Evolutionary conservation across 2,797 vertebrate genomes (phyloP).

Genomic region (Trichosurus vulpecula): DNA sequence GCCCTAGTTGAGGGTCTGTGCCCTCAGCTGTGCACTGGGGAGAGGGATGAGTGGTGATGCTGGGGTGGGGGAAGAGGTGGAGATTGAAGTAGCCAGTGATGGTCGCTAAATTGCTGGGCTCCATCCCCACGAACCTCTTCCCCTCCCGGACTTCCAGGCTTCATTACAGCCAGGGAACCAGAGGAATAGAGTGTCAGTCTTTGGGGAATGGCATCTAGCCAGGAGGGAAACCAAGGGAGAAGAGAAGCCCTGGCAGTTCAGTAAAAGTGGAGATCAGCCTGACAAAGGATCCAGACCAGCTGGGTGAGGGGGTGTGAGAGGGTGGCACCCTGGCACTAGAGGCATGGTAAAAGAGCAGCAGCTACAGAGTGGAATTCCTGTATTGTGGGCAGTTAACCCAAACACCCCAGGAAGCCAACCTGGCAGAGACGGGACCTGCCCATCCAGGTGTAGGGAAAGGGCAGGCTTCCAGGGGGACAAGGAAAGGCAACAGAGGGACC

Average conservation of each 20-base stretch:
- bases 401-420: accelerated
- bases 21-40: background rate
- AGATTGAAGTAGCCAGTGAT: background rate
- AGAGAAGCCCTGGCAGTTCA: background rate
- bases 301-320: no score
- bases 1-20: background rate
- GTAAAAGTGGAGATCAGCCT: background rate
- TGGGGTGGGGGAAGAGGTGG: background rate
- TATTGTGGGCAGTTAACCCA: background rate
- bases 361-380: background rate
- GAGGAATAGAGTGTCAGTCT: background rate
- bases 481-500: background rate
- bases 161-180: background rate
- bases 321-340: background rate
- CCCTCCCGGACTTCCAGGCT: background rate
- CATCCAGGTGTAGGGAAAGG: background rate
- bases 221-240: background rate
- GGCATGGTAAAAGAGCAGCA: background rate
- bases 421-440: background rate
- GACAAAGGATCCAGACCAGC: background rate
- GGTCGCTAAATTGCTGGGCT: background rate
- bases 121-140: background rate
- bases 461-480: background rate
- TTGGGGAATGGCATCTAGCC: background rate
- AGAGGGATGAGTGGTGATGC: background rate